Base-by-base conservation (phyloP, 2,888 invertebrate genomes). In the Theristus sp. region DNA sequence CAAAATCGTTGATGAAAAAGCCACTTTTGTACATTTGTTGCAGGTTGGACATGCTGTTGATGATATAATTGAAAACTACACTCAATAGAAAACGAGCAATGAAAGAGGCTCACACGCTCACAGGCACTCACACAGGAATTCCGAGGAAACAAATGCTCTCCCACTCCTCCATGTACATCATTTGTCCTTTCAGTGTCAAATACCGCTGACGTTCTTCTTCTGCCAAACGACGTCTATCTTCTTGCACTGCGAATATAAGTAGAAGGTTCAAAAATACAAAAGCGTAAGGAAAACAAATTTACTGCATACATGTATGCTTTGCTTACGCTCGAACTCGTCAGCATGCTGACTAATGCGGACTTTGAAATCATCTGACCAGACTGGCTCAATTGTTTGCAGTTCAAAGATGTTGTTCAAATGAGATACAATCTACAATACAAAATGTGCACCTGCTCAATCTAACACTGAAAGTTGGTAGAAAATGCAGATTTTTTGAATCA, bases 151-250 rank as follows among this genome's bases (percentile, higher is more conserved):
- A 87, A 79, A 96, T 89, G 84, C 90, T 87, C 64, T 87, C 83
- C 96, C 96, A 96, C 72, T 91, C 89, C 67, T 88, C 87, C 90
- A 96, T 91, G 76, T 88, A 93, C 70, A 94, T 86, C 94, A 96
- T 96, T 81, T 94, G 94, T 67, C 94, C 94, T 65, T 89, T 89
- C 1, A 89, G 78, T 62, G 84, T 77, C 6, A 90, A 77, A 65
- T 71, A 69, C 53, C 66, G 67, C 47, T 65, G 64, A 6, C 61
- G 60, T 24, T 69, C 67, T 20, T 59, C 59, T n/a, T 65, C 67
- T 3, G 62, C 38, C 67, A 69, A 64, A 71, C 82, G 63, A 56
- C 66, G 63, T 1, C 68, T 84, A 63, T 88, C 87, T 30, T 86
- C 83, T 10, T 65, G 66, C 61, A 68, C 69, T 66, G 52, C 55